Percentiles rank a stretch among this genome's conserved stretches.
These are phyloP conservation scores for Morbakka virulenta DNA, from an alignment of 30 jellyfish, hydroid and myxozoan species.

Conservation along the genomic window DNA sequence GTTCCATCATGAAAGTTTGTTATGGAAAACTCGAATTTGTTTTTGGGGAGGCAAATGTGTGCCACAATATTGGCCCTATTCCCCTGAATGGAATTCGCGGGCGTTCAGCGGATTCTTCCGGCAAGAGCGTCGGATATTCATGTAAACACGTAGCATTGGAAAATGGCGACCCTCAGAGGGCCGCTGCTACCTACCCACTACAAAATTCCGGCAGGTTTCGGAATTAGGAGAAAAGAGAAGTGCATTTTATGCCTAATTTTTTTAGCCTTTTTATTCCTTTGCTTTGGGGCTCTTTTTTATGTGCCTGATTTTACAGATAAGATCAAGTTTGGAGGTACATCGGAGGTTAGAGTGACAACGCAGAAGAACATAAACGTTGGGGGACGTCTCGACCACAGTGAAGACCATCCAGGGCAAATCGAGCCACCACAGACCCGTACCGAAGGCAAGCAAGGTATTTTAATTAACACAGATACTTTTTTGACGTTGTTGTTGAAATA, in stretches of 20 bases:
- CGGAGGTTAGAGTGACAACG: not conserved
- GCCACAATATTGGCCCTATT: no score
- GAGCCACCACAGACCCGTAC: slow-evolving; percentile 24
- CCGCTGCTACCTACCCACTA: not conserved
- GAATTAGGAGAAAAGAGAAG: slow-evolving; percentile 79
- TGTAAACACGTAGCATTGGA: not conserved
- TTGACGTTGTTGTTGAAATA: no score
- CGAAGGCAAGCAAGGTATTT: not conserved
- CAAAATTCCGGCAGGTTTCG: slow-evolving; percentile 19
- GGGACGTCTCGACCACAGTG: not conserved
- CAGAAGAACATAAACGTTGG: not conserved
- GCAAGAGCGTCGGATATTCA: no score
- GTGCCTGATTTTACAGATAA: slow-evolving; percentile 73
- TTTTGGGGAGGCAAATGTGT: no score
- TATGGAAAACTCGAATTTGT: no score
- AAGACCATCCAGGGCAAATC: slow-evolving; percentile 25
- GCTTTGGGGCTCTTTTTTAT: slow-evolving; percentile 76
- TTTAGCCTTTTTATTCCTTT: slow-evolving; percentile 54
- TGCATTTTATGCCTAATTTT: slow-evolving; percentile 54
- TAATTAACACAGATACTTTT: not conserved
- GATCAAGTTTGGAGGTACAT: not conserved
- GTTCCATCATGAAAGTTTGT: no score
- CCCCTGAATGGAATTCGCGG: no score
- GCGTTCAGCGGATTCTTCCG: no score
- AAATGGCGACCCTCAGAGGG: slow-evolving; percentile 1